phyloP scores from a whole-genome alignment of 2,113 vertebrate genomes.

The Sapayoa aenigma region DNA sequence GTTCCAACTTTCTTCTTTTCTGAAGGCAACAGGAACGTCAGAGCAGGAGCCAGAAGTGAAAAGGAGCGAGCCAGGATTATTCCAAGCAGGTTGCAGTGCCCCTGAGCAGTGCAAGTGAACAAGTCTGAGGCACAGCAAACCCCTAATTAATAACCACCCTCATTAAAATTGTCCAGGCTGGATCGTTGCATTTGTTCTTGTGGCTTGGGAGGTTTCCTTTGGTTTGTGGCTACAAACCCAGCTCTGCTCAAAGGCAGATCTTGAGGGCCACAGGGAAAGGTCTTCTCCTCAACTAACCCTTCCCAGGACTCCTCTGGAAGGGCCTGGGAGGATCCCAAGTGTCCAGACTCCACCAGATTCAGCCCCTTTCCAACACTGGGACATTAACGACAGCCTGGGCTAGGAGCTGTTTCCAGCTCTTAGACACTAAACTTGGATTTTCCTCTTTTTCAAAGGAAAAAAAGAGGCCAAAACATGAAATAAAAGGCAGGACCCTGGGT shows the following conservation, averaged over 20 bases:
- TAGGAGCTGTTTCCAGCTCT: neutral
- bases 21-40: neutral
- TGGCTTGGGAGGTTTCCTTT: neutral
- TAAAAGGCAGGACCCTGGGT: neutral
- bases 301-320: neutral
- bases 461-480: neutral
- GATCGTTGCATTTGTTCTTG: neutral
- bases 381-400: neutral
- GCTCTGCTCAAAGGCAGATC: neutral
- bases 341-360: neutral
- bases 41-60: neutral
- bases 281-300: neutral
- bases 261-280: neutral
- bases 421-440: neutral
- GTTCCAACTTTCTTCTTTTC: too few species aligned
- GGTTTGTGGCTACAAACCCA: constrained; percentile 27
- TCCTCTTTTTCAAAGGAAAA: neutral
- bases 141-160: neutral
- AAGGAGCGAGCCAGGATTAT: rapidly evolving
- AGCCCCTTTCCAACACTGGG: neutral
- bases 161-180: neutral
- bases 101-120: neutral
- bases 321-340: neutral
- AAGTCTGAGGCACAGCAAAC: neutral
- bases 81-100: neutral